Base-by-base conservation (phyloP, 2,113 vertebrate genomes). In the Suncus etruscus region DNA sequence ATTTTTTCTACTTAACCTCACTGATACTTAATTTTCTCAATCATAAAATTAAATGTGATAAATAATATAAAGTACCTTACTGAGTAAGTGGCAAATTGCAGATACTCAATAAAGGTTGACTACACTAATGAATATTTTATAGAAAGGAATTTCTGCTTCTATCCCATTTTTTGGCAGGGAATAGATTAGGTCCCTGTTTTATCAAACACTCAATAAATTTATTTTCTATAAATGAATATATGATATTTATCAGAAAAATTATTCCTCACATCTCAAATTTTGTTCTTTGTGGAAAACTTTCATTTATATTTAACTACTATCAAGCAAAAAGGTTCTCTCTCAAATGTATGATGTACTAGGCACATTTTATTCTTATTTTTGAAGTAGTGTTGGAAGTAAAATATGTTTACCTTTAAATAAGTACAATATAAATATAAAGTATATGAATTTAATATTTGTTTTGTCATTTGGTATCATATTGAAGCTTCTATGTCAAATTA, bases 21-120 rank as follows among this genome's bases (percentile, higher is more conserved):
- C 24, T 20, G 47, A 72, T 58, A 24, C 51, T 87, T 93, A 81
- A 91, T 91, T 94, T 92, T 76, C 77, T 91, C 78, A 88, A 51
- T 73, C 84, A 88, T 91, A 94, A 94, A 89, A 85, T 86, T 94
- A 95, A 88, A 90, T 58, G 80, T 86, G 79, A 94, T 82, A 90
- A 96, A 94, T 94, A 90, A 94, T 29, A 27, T 76, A 73, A 92
- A 91, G 88, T 16, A 76, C 39, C 73, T 87, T 88, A 31, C 11
- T 48, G 16, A 87, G 70, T 8, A 24, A 11, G 76, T 66, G 29
- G n/a, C 39, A 25, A 87, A 85, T 22, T 70, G 1, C 48, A 86
- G 50, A 63, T 20, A 50, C 61, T 83, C 83, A 80, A 39, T 86
- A 69, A 78, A 86, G 31, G 12, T 20, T 29, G 29, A 18, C 48